Percentiles rank a stretch among this genome's conserved stretches.
phyloP scores from a whole-genome alignment of 2,888 invertebrate species.

The Tiliacea citrago region DNA sequence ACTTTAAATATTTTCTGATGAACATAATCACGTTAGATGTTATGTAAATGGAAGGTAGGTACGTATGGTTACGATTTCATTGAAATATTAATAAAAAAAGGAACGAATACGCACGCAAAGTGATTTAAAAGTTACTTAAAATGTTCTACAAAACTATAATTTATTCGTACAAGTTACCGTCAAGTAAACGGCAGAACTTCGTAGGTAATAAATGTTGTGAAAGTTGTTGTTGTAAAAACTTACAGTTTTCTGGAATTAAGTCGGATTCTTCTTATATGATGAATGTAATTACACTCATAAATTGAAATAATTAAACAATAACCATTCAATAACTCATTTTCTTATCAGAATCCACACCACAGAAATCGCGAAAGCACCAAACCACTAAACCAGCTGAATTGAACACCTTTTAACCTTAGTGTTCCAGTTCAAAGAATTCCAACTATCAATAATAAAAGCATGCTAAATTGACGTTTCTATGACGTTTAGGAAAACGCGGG shows the following conservation, averaged over 20 bases:
- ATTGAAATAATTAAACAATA: neutral
- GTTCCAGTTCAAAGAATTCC: slow-evolving; percentile 6
- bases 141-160: too few relatives aligned
- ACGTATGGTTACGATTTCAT: neutral
- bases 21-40: slow-evolving; percentile 8
- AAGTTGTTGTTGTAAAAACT: slow-evolving; percentile 38
- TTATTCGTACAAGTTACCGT: neutral
- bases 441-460: neutral
- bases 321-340: slow-evolving; percentile 18
- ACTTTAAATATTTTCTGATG: neutral
- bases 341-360: slow-evolving; percentile 15
- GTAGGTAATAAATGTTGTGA: slow-evolving; percentile 20
- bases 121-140: neutral
- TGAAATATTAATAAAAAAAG: neutral
- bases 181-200: slow-evolving; percentile 34
- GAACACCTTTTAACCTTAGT: slow-evolving; percentile 37
- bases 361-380: slow-evolving; percentile 11
- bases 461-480: neutral
- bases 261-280: slow-evolving; percentile 14
- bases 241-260: slow-evolving; percentile 27
- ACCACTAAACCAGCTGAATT: slow-evolving; percentile 25
- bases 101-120: neutral
- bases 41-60: slow-evolving; percentile 35
- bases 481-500: neutral
- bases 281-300: slow-evolving; percentile 13